These are phyloP conservation scores for Xenops minutus DNA, from an alignment of 2,797 vertebrate species.

Conservation along the genomic window DNA sequence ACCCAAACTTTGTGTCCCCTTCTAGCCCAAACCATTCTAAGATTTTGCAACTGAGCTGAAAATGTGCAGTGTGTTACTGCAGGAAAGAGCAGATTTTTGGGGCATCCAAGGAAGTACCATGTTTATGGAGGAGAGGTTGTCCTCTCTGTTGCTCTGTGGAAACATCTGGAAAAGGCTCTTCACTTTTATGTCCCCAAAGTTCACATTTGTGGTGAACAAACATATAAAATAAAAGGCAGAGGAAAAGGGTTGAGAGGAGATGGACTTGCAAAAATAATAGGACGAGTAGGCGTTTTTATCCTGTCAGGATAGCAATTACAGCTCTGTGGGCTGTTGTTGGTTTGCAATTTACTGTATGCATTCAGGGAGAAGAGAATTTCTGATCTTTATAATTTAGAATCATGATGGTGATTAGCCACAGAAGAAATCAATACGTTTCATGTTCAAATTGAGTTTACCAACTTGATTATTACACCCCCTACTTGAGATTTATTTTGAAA, in stretches of 20 bases:
- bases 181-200: neutral
- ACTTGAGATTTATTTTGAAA: conserved; percentile 61
- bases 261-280: conserved; percentile 12
- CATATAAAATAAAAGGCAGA: neutral
- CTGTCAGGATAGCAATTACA: conserved; percentile 51
- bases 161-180: neutral
- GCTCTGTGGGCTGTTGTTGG: conserved; percentile 28
- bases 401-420: conserved; percentile 57
- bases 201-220: neutral
- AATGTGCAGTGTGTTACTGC: neutral
- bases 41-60: neutral
- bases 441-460: conserved; percentile 65
- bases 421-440: conserved; percentile 61
- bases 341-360: conserved; percentile 56
- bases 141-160: neutral
- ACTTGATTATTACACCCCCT: conserved; percentile 65
- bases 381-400: conserved; percentile 66
- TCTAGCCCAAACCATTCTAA: neutral
- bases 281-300: conserved; percentile 20
- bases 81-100: neutral
- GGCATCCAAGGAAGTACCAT: neutral
- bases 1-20: neutral
- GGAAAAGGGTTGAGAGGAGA: neutral
- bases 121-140: neutral
- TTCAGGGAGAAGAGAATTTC: conserved; percentile 50